A percentile compares a stretch with the other conserved stretches of the same genome.
Evolutionary conservation across 2,888 invertebrate genomes (phyloP).

Genomic region (Lasioglossum villosulum): DNA sequence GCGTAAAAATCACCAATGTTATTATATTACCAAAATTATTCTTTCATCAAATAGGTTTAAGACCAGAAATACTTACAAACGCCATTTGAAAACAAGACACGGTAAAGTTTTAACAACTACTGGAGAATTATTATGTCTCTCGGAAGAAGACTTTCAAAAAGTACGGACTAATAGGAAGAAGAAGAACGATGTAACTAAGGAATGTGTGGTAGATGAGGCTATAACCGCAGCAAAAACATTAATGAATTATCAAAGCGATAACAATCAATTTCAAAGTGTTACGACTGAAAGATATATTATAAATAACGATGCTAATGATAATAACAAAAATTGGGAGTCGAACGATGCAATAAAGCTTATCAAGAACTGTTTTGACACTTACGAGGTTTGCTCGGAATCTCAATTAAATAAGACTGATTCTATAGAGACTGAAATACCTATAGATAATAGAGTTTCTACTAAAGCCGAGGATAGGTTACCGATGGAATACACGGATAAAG

Average conservation of each 20-base stretch:
- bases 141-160: conserved; percentile 85
- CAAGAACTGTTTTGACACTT: conserved; percentile 62
- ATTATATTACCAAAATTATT: neutral
- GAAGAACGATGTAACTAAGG: conserved; percentile 65
- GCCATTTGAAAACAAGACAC: conserved; percentile 86
- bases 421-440: conserved; percentile 78
- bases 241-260: conserved; percentile 62
- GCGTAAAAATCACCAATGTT: neutral
- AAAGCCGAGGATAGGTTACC: conserved; percentile 30
- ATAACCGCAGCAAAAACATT: conserved; percentile 69
- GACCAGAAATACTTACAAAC: conserved; percentile 87
- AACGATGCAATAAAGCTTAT: conserved; percentile 49
- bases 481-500: conserved; percentile 40
- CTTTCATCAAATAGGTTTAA: conserved; percentile 84
- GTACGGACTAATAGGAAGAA: conserved; percentile 82
- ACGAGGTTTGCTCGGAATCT: conserved; percentile 71
- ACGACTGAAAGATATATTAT: conserved; percentile 60
- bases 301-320: conserved; percentile 43
- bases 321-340: conserved; percentile 55
- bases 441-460: conserved; percentile 56
- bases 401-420: conserved; percentile 79
- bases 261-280: conserved; percentile 38
- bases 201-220: conserved; percentile 64
- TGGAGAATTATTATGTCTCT: conserved; percentile 84
- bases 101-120: conserved; percentile 86